Evolutionary conservation across 2,113 vertebrate genomes (phyloP).

Genomic region (Canis aureus): DNA sequence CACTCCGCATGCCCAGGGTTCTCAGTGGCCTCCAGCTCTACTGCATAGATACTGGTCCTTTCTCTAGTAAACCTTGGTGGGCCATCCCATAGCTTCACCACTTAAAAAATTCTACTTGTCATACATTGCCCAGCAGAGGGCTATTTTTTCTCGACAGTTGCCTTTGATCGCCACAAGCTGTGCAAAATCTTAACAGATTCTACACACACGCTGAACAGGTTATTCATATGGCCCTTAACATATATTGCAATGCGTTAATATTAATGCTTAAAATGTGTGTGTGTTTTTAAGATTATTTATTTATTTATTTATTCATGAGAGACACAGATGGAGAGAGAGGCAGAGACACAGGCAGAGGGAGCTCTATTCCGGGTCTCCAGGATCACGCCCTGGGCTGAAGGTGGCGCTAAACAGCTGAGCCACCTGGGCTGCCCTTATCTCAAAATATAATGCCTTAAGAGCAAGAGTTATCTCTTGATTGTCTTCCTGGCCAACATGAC

Average conservation of each 20-base stretch:
- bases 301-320: no score
- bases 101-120: background rate
- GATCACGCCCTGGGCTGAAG: no score
- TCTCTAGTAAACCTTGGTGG: background rate
- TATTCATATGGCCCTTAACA: background rate
- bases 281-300: background rate
- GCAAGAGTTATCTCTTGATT: background rate
- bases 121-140: background rate
- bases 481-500: background rate
- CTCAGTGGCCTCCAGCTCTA: background rate
- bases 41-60: background rate
- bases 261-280: background rate
- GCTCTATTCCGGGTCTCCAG: no score
- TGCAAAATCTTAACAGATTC: background rate
- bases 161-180: background rate
- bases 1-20: background rate
- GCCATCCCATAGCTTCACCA: background rate
- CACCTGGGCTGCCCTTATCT: background rate
- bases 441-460: background rate
- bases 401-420: no score
- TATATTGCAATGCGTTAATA: background rate
- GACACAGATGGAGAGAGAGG: no score
- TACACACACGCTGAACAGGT: no score
- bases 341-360: no score
- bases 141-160: background rate